These are phyloP conservation scores for Drosophila fungiperda DNA, from an alignment of 2,888 invertebrate genomes.

Conservation along the genomic window DNA sequence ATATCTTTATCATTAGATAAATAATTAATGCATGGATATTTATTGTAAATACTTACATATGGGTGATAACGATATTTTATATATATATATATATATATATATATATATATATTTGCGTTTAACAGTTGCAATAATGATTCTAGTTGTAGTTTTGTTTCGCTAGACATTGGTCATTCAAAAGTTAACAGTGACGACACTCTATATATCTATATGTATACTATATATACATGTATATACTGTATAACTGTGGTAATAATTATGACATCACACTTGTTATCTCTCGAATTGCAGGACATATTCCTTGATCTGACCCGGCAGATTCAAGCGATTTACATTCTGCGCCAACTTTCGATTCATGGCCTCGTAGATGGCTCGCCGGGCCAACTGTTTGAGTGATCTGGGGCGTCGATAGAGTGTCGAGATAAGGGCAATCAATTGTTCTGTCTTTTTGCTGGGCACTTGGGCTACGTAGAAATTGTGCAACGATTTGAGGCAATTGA, in stretches of 20 bases:
- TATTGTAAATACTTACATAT: conserved; percentile 33
- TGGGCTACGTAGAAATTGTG: conserved; percentile 88
- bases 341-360: conserved; percentile 88
- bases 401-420: conserved; percentile 89
- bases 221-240: neutral
- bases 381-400: conserved; percentile 90
- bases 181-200: conserved; percentile 45
- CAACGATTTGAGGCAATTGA: conserved; percentile 89
- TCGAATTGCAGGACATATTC: conserved; percentile 90
- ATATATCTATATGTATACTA: neutral
- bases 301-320: conserved; percentile 89
- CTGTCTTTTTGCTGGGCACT: conserved; percentile 88
- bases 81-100: neutral
- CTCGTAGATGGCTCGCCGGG: conserved; percentile 89
- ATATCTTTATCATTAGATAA: conserved; percentile 38
- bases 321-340: conserved; percentile 88
- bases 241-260: conserved; percentile 2
- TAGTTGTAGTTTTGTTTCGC: conserved; percentile 34
- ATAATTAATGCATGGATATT: conserved; percentile 36
- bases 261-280: conserved; percentile 79
- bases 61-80: neutral
- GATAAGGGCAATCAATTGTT: conserved; percentile 88
- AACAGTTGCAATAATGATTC: conserved; percentile 59
- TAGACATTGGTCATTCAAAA: conserved; percentile 55
- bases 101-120: conserved; percentile 2